Evolutionary conservation across 2,888 invertebrate species (phyloP).

Genomic region (Tenthredo scrophulariae): DNA sequence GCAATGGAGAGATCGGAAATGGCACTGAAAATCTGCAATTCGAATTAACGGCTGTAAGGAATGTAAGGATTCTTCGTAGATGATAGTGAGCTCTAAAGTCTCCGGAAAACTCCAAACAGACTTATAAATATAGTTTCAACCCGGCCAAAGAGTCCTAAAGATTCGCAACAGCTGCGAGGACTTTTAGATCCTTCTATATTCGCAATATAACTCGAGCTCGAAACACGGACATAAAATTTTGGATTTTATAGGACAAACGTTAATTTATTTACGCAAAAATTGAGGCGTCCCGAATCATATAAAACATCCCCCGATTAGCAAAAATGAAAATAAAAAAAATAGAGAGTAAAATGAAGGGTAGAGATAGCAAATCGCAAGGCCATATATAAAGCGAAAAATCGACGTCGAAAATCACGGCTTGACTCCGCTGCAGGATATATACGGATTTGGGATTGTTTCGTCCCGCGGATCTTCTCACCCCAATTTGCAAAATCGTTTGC

Average conservation of each 20-base stretch:
- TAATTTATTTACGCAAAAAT: background rate
- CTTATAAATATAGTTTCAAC: background rate
- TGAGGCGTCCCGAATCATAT: too few species aligned
- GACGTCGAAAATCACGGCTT: background rate
- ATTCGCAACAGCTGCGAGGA: background rate
- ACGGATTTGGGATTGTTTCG: background rate
- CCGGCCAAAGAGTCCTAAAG: background rate
- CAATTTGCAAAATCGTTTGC: background rate
- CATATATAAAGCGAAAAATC: background rate
- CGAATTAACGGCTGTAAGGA: background rate
- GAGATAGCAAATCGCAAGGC: background rate
- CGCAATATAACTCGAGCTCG: background rate
- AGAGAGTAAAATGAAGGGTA: background rate
- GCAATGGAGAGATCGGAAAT: background rate
- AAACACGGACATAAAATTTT: background rate
- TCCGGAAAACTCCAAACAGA: background rate
- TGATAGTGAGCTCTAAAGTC: background rate
- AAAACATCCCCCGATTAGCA: background rate
- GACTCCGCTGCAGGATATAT: background rate
- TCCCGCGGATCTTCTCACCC: background rate
- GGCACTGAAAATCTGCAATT: background rate
- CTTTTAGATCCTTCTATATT: background rate
- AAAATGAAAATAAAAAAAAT: background rate
- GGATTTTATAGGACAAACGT: background rate
- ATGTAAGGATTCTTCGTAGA: background rate